Evolutionary conservation across 1,140 invertebrate genomes (phyloP).

Genomic region (Calliopsis andreniformis): DNA sequence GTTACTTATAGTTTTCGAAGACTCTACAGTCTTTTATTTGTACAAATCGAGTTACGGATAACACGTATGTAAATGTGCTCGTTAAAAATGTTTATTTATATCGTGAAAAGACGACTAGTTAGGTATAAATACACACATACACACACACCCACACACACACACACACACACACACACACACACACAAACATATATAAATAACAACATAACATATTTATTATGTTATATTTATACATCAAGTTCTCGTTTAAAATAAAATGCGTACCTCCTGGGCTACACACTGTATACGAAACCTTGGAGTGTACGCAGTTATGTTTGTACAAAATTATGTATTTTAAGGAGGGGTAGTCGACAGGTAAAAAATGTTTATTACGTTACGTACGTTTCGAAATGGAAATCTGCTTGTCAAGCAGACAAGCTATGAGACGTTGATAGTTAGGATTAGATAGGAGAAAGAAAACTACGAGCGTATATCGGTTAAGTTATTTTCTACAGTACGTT

Average conservation of each 20-base stretch:
- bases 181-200: no score
- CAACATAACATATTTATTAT: constrained; percentile 41
- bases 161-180: constrained; percentile 35
- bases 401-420: no score
- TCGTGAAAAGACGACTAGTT: constrained; percentile 62
- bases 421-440: constrained; percentile 31
- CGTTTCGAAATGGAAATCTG: constrained; percentile 2
- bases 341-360: constrained; percentile 26
- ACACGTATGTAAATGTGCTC: constrained; percentile 56
- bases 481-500: not conserved
- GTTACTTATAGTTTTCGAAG: constrained; percentile 61
- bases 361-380: constrained; percentile 45
- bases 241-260: constrained; percentile 59
- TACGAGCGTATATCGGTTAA: not conserved
- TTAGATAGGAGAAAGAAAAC: not conserved
- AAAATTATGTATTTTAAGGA: constrained; percentile 50
- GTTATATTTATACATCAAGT: constrained; percentile 50
- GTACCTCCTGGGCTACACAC: constrained; percentile 41
- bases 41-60: constrained; percentile 64
- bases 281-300: constrained; percentile 54
- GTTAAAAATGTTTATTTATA: constrained; percentile 68
- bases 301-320: constrained; percentile 57
- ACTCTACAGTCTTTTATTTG: constrained; percentile 61
- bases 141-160: constrained; percentile 22
- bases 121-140: constrained; percentile 57